Base-by-base conservation (phyloP, 2,113 vertebrate genomes). In the Atrichornis clamosus region DNA sequence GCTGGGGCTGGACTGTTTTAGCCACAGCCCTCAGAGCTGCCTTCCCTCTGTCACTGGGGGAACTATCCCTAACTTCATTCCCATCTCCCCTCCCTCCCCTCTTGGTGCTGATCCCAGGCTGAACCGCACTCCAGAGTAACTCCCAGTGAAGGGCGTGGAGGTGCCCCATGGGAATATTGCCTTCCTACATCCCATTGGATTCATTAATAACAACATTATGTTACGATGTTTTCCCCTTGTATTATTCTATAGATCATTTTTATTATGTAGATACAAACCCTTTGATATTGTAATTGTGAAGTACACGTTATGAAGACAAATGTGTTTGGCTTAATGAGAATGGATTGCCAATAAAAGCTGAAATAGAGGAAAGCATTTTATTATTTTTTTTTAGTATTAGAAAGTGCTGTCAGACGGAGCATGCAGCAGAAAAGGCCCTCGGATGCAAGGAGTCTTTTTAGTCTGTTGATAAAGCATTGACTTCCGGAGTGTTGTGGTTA, bases 231-330 rank as follows among this genome's bases (percentile, higher is more conserved):
- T 97, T 96, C 93, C 85, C 91, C 90, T 96, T 96, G 92, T 91
- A 67, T 96, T 84, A 80, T 95, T 95, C 97, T 84, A 96, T 95
- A 96, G 97, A 97, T 98, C 96, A 96, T 95, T 97, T 97, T 97
- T 97, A 97, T 97, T 95, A 97, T 97, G 97, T 97, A 97, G 97
- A 98, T 97, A 97, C 93, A 95, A 96, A 97, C 85, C 88, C 97
- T 98, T 97, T 98, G 97, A 98, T 97, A 97, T 97, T 97, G 96
- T 98, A 97, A 98, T 98, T 97, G 97, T 96, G 97, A 96, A 97
- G 98, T 89, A 83, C 84, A 82, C n/a, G 93, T 97, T 96, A 98
- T 97, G 98, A 98, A 98, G 97, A 98, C 96, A 98, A 98, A 98
- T 98, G 96, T 69, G 78, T 91, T 82, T 70, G 92, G 87, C 74